These are phyloP conservation scores for Drosophila barbarae DNA, from an alignment of 2,888 invertebrate genomes.

Conservation along the genomic window DNA sequence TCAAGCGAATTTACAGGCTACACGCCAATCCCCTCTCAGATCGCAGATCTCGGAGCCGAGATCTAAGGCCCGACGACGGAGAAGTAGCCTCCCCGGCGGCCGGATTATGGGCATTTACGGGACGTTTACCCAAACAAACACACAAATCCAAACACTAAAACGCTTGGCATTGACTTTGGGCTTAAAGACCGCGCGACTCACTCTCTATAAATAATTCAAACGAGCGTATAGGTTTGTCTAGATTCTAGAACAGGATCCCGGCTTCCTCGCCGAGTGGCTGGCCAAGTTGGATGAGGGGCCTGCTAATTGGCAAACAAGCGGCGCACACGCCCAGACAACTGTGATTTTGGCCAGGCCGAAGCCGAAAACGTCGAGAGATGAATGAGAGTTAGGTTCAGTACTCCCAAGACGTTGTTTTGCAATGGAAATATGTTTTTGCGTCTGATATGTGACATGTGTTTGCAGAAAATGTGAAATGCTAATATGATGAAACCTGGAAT, in stretches of 20 bases:
- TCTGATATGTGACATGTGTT: no score
- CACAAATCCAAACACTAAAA: conserved; percentile 22
- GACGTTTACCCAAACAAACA: conserved; percentile 57
- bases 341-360: conserved; percentile 47
- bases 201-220: conserved; percentile 65
- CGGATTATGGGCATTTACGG: conserved; percentile 19
- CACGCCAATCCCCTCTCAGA: conserved; percentile 25
- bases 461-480: neutral
- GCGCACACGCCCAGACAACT: conserved; percentile 54
- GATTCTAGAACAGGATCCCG: conserved; percentile 64
- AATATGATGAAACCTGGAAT: neutral
- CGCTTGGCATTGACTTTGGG: conserved; percentile 36
- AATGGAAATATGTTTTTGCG: neutral
- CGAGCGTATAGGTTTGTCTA: conserved; percentile 31
- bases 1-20: conserved; percentile 60
- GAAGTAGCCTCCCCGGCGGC: conserved; percentile 14
- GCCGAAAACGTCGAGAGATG: neutral
- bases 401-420: neutral
- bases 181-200: conserved; percentile 38
- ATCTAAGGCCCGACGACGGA: conserved; percentile 46
- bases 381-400: neutral
- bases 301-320: conserved; percentile 67
- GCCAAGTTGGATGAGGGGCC: conserved; percentile 9
- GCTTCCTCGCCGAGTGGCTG: conserved; percentile 10
- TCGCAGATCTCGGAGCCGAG: conserved; percentile 30